A percentile compares a stretch with the other conserved stretches of the same genome.
phyloP scores from a whole-genome alignment of 1,140 invertebrate genomes.

The Papilio aristodemus region DNA sequence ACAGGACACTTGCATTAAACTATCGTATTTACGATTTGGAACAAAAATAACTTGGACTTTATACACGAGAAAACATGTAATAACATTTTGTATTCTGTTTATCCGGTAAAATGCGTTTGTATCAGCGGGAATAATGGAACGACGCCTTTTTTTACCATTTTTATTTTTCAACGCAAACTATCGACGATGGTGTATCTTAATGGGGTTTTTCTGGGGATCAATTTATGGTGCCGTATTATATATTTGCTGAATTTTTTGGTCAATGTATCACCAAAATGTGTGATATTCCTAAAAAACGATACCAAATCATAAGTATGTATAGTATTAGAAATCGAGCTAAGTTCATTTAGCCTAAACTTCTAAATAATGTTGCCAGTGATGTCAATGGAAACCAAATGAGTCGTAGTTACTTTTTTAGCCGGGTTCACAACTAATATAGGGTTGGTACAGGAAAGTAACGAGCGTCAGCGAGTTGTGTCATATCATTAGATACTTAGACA shows the following conservation, averaged over 20 bases:
- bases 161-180: conserved; percentile 8
- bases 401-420: too few species aligned
- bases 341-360: too few species aligned
- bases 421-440: too few species aligned
- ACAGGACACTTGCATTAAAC: conserved; percentile 15
- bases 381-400: too few species aligned
- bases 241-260: too few species aligned
- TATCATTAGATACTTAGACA: too few species aligned
- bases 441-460: too few species aligned
- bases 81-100: conserved; percentile 33
- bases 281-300: too few species aligned
- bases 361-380: too few species aligned
- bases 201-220: background rate
- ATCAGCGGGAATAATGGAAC: conserved; percentile 11
- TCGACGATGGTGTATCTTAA: background rate
- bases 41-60: conserved; percentile 17
- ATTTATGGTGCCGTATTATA: background rate
- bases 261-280: background rate
- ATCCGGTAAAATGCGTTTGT: conserved; percentile 26
- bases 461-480: too few species aligned
- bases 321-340: too few species aligned
- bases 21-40: conserved; percentile 14
- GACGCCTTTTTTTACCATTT: conserved; percentile 6
- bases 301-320: too few species aligned
- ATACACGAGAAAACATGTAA: conserved; percentile 28